Evolutionary conservation across 2,113 vertebrate species (phyloP), one percentile per base, ranked within the genome.

Genomic region (Bothrops jararaca): DNA sequence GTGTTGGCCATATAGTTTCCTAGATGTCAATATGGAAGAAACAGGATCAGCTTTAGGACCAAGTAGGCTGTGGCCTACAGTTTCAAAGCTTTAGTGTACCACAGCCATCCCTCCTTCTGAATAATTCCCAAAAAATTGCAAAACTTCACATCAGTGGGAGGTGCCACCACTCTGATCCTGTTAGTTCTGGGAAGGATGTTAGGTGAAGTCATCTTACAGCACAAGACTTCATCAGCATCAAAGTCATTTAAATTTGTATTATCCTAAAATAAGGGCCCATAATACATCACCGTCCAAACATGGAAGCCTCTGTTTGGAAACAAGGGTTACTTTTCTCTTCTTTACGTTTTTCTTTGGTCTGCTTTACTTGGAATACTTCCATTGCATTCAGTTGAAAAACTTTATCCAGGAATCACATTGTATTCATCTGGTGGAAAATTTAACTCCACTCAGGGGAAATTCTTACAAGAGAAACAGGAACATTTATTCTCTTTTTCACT

Each of bases 181-280:
- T 74, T 74, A 39, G 15, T 3, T 39, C 15, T 22, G 18, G 34
- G 6, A 80, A 80, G 7, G 69, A 80, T 39, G 34, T 34, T 80
- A 80, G 18, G 18, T 80, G 69, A 80, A 80, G 18, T 20, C 69
- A 39, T 80, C 18, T 80, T 80, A 34, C 69, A 80, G 34, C 15
- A 20, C 15, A 80, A 80, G 24, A 53, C 0, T 0, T 42, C 7
- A 80, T 22, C 34, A 80, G 69, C 34, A 80, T 42, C 69, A 42
- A 80, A 80, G 34, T 4, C 18, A 50, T 53, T 0, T 0, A 10
- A n/a, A 1, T 0, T 6, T 42, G 0, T 8, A 2, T 6, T 89
- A 0, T 0, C 13, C 26, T 2, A 42, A 74, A 2, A 0, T 0
- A 92, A 24, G 9, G 23, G 12, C 1, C 13, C 20, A 39, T 48